Evolutionary conservation across 2,113 vertebrate species (phyloP), one percentile per base, ranked within the genome.

Genomic region (Pholis gunnellus): DNA sequence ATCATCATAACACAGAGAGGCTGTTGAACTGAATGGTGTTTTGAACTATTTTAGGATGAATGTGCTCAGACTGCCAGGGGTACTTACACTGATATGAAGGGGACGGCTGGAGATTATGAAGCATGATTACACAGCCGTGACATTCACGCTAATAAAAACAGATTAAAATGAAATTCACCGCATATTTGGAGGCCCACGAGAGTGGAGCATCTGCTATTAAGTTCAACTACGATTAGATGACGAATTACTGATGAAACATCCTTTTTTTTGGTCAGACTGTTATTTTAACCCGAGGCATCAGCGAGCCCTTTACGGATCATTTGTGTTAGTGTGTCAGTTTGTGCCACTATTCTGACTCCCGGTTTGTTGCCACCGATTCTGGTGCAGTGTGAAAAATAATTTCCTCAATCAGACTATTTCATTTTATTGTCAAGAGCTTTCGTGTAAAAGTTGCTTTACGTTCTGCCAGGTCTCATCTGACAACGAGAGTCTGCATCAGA

Each of bases 91-190:
- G 63, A 59, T 9, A 69, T 75, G 65, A 86, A 88, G 90, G 79
- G 77, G 83, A 85, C 22, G 68, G 66, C 82, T 75, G 78, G 72
- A 83, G 88, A 90, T 91, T 84, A 87, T 82, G 81, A 86, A 82
- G 85, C 78, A 72, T 79, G 88, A 85, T 89, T 84, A 85, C 87
- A 54, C 83, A 88, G 69, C 68, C 6, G 40, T 88, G 81, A 81
- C 85, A 82, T 89, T 90, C 73, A 83, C 13, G 36, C 86, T 74
- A 71, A 86, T 87, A 86, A 84, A 82, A 88, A 82, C 40, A 82
- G 77, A 82, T 87, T 84, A 77, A 83, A 85, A 75, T 78, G 65
- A 78, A 82, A 82, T 68, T 81, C 69, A 60, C 31, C 20, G 38
- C 67, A 46, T 67, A 72, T 86, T 83, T 81, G 48, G 54, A 81